A percentile compares a stretch with the other conserved stretches of the same genome.
phyloP scores from a whole-genome alignment of 2,113 vertebrate species.

The Aplodontia rufa region DNA sequence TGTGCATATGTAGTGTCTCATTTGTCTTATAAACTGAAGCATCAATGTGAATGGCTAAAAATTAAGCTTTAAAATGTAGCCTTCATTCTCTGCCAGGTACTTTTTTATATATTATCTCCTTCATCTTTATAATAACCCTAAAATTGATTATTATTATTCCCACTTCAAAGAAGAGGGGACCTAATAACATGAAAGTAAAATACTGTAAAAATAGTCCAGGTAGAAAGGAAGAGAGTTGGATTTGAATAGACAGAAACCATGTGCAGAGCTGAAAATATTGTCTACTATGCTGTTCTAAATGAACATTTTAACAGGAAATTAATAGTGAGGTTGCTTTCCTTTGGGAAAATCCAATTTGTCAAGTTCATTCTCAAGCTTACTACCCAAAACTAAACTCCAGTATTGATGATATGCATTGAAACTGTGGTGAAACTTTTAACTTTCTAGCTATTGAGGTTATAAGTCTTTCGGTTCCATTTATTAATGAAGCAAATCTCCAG shows the following conservation, averaged over 20 bases:
- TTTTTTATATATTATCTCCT: neutral
- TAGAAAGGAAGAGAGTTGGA: neutral
- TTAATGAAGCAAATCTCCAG: neutral
- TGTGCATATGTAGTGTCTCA: neutral
- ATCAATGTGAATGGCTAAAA: neutral
- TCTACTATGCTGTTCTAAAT: neutral
- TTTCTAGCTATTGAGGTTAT: neutral
- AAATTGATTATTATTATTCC: neutral
- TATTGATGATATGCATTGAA: neutral
- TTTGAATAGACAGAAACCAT: neutral
- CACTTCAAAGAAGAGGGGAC: neutral
- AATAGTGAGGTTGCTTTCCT: neutral
- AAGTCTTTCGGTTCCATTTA: neutral
- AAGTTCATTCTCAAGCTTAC: neutral
- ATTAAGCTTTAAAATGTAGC: constrained; percentile 12
- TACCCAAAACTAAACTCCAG: neutral
- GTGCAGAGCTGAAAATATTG: neutral
- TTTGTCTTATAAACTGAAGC: neutral
- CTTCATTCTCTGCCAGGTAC: neutral
- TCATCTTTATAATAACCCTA: neutral
- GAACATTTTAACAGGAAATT: neutral
- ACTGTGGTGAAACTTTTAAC: neutral
- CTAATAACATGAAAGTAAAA: neutral
- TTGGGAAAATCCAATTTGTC: neutral
- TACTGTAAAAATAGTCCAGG: neutral